phyloP scores from a whole-genome alignment of 1,140 invertebrate species.

The Macrotrachela quadricornifera region DNA sequence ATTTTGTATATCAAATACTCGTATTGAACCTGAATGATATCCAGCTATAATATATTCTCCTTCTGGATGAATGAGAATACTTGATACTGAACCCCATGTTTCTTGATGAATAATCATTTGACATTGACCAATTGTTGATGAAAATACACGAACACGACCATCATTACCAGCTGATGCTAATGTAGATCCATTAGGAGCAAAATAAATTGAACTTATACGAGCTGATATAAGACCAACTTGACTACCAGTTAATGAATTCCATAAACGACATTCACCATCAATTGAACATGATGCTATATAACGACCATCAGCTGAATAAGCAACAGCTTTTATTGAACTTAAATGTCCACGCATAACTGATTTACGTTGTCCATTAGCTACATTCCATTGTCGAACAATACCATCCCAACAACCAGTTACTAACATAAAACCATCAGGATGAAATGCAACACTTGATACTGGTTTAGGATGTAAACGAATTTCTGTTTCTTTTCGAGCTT shows the following conservation, averaged over 20 bases:
- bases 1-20: slow-evolving; percentile 16
- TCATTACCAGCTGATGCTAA: neutral
- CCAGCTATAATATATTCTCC: slow-evolving; percentile 17
- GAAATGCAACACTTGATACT: slow-evolving; percentile 28
- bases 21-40: slow-evolving; percentile 20
- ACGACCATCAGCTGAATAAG: slow-evolving; percentile 22
- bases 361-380: slow-evolving; percentile 17
- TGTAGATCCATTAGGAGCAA: neutral
- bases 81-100: slow-evolving; percentile 14
- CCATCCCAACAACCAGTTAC: slow-evolving; percentile 27
- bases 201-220: neutral
- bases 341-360: slow-evolving; percentile 18
- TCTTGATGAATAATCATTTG: slow-evolving; percentile 14
- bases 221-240: slow-evolving; percentile 13
- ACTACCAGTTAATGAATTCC: slow-evolving; percentile 21
- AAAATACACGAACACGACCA: slow-evolving; percentile 19
- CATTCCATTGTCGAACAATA: slow-evolving; percentile 24
- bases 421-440: slow-evolving; percentile 25
- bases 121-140: slow-evolving; percentile 19
- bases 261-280: slow-evolving; percentile 26
- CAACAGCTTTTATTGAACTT: slow-evolving; percentile 22
- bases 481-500: slow-evolving; percentile 13
- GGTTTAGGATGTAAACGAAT: slow-evolving; percentile 13
- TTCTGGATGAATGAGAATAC: slow-evolving; percentile 15
- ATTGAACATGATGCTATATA: slow-evolving; percentile 26